Evolutionary conservation across 1,140 invertebrate genomes (phyloP).

Genomic region (Temnothorax nylanderi): DNA sequence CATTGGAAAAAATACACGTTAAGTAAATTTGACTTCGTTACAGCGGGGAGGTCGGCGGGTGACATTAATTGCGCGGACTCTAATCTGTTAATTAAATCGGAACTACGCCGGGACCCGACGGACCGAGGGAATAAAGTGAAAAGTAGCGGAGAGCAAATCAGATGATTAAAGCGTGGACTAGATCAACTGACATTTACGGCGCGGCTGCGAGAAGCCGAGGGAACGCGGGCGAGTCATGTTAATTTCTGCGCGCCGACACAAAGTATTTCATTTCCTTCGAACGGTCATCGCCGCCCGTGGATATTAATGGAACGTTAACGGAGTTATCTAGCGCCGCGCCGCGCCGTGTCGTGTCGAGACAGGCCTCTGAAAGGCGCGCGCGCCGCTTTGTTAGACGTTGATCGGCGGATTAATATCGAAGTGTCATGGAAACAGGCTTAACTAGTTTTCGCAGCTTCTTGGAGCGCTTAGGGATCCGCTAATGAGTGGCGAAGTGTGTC

Average conservation of each 20-base stretch:
- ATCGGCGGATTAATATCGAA: slow-evolving; percentile 36
- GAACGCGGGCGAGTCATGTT: slow-evolving; percentile 39
- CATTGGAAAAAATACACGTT: background rate
- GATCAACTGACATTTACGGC: slow-evolving; percentile 57
- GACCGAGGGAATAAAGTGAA: slow-evolving; percentile 36
- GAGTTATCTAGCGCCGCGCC: slow-evolving; percentile 69
- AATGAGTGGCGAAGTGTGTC: background rate
- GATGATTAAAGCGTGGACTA: slow-evolving; percentile 42
- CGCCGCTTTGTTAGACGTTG: slow-evolving; percentile 45
- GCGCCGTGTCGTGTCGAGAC: background rate
- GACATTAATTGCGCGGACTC: slow-evolving; percentile 45
- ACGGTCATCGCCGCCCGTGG: slow-evolving; percentile 52
- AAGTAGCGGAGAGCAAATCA: slow-evolving; percentile 58
- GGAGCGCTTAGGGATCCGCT: background rate
- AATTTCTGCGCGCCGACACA: slow-evolving; percentile 43
- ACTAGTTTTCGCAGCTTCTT: slow-evolving; percentile 67
- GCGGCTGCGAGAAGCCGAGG: slow-evolving; percentile 3
- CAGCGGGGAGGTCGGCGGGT: background rate
- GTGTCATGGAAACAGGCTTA: slow-evolving; percentile 66
- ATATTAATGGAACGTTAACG: slow-evolving; percentile 67
- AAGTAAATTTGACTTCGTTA: slow-evolving; percentile 10
- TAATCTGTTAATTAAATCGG: slow-evolving; percentile 61
- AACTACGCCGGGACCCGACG: background rate
- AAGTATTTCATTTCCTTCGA: slow-evolving; percentile 65
- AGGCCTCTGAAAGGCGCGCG: slow-evolving; percentile 66